phyloP scores from a whole-genome alignment of 2,888 invertebrate species.

The Platycnemis pennipes region DNA sequence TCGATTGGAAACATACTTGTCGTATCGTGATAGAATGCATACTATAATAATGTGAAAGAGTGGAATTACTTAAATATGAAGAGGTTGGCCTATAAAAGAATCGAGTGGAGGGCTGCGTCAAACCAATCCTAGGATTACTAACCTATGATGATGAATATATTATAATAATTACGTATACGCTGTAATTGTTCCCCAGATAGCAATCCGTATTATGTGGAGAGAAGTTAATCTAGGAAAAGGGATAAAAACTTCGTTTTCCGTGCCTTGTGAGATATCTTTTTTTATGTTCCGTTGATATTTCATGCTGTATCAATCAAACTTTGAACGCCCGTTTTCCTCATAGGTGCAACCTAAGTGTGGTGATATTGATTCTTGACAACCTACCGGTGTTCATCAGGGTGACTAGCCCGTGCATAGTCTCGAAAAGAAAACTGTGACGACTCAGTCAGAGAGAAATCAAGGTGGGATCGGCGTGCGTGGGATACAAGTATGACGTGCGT shows the following conservation, averaged over 20 bases:
- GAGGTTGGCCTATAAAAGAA: too few species aligned
- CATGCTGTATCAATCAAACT: not conserved
- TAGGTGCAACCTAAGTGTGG: not conserved
- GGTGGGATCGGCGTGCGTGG: not conserved
- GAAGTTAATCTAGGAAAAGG: too few species aligned
- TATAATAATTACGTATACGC: too few species aligned
- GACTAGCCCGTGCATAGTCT: not conserved
- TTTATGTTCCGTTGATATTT: not conserved
- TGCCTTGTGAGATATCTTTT: too few species aligned
- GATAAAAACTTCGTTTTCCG: too few species aligned
- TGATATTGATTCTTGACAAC: not conserved
- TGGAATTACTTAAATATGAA: too few species aligned
- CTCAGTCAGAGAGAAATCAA: not conserved
- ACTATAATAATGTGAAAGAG: too few species aligned
- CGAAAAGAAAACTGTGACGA: not conserved
- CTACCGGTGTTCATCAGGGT: not conserved
- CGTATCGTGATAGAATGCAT: not conserved
- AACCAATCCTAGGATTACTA: too few species aligned
- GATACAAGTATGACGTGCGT: not conserved
- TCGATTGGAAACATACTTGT: not conserved
- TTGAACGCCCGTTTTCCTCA: not conserved
- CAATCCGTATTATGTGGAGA: too few species aligned
- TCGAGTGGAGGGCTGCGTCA: too few species aligned
- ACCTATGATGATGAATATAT: too few species aligned
- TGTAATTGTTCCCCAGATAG: not conserved